Base-by-base conservation (phyloP, 2,797 vertebrate genomes). In the Phataginus tetradactyla region DNA sequence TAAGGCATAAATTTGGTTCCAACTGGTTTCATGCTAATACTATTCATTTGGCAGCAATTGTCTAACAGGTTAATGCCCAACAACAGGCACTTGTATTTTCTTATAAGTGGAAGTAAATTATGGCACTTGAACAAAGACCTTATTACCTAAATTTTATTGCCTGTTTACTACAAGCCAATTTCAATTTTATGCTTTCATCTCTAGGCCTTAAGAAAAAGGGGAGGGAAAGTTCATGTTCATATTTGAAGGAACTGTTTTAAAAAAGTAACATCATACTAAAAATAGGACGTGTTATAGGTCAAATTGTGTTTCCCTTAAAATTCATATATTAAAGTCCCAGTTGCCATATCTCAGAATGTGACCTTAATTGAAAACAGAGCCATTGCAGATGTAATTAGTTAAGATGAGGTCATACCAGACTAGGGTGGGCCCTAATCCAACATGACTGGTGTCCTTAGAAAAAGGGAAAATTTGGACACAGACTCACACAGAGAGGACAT, bases 61-160 rank as follows among this genome's bases (percentile, higher is more conserved):
- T 69, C 88, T 57, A 74, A 83, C 15, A 83, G 86, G 80, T 63
- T 75, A 89, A 34, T 53, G n/a, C 39, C 66, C 81, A 81, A 93
- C 89, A 97, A 88, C 39, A n/a, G 79, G 77, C 74, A 77, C 15
- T 80, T 96, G 83, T 93, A 53, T 90, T 96, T 92, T 87, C 85
- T 88, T 83, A 57, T 29, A 61, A 78, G 78, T 78, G 5, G 34
- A 96, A 74, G 87, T 42, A 39, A 87, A 85, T 75, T 23, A 69
- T 9, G 71, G 79, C 71, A 72, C 61, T 63, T 66, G 39, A 96
- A 94, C 95, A 96, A 94, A 95, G 95, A 80, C n/a, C 49, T 59
- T 53, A 94, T 87, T 95, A 89, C 77, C 59, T 83, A 77, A 34
- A 27, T 81, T 91, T 89, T 81, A 45, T 45, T 88, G 78, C 53